These are phyloP conservation scores for Vandiemenella viatica DNA, from an alignment of 2,888 invertebrate genomes.

Conservation along the genomic window DNA sequence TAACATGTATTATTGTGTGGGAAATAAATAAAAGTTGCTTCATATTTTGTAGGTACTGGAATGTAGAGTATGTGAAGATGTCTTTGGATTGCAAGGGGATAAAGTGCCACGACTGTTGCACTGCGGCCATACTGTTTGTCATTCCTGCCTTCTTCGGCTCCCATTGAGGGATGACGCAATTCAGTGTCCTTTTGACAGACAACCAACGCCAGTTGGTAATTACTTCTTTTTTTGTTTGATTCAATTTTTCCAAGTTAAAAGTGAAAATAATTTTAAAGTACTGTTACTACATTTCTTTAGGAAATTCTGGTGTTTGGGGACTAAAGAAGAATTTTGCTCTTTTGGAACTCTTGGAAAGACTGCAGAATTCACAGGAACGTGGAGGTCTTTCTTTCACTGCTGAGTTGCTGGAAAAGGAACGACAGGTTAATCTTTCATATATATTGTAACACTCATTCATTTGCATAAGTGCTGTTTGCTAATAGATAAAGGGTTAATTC, in stretches of 20 bases:
- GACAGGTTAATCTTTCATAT: constrained; percentile 22
- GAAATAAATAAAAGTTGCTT: no score
- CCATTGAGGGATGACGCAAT: constrained; percentile 29
- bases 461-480: no score
- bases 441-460: no score
- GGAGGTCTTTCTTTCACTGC: constrained; percentile 21
- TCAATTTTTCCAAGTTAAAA: no score
- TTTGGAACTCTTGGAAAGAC: constrained; percentile 36
- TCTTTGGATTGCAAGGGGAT: constrained; percentile 36
- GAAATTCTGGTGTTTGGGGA: constrained; percentile 31
- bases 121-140: constrained; percentile 41
- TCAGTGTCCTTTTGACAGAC: constrained; percentile 40
- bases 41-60: constrained; percentile 29
- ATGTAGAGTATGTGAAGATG: constrained; percentile 40
- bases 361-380: constrained; percentile 28
- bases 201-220: constrained; percentile 33
- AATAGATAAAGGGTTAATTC: no score
- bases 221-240: no score
- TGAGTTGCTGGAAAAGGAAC: constrained; percentile 23
- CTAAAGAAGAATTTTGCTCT: constrained; percentile 43
- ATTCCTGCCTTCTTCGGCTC: constrained; percentile 35
- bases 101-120: constrained; percentile 37
- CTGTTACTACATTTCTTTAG: constrained; percentile 16
- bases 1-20: no score
- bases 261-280: no score